A percentile compares a stretch with the other conserved stretches of the same genome.
Conservation (phyloP, 2,113 vertebrate species). For the Grammomys surdaster region DNA sequence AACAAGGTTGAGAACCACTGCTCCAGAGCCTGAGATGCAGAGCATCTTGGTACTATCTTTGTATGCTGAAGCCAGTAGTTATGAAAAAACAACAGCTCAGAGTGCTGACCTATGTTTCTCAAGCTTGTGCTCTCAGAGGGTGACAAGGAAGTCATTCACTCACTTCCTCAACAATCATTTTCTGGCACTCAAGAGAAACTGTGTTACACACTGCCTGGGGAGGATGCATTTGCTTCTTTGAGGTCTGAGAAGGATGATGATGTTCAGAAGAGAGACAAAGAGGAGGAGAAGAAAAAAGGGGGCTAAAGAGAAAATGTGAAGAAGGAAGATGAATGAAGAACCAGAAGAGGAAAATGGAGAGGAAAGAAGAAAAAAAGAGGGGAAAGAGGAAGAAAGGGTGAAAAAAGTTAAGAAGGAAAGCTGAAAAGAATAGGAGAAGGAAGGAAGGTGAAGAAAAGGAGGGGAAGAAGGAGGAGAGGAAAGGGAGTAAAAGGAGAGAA, state of each 20-base stretch:
- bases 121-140: neutral
- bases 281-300: neutral
- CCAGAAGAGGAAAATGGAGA: neutral
- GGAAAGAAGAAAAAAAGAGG: too few relatives aligned
- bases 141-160: neutral
- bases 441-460: too few relatives aligned
- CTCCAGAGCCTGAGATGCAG: neutral
- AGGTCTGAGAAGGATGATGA: neutral
- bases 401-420: too few relatives aligned
- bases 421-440: neutral
- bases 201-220: rapidly evolving
- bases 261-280: neutral
- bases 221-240: neutral
- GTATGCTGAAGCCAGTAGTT: neutral
- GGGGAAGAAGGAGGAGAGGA: too few relatives aligned
- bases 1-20: neutral
- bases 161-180: neutral
- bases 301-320: neutral
- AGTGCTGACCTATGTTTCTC: neutral
- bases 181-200: too few relatives aligned
- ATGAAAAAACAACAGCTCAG: neutral
- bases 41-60: neutral
- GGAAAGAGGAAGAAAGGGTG: too few relatives aligned
- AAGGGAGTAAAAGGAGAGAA: too few relatives aligned
- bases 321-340: neutral